These are phyloP conservation scores for Heliconius hewitsoni DNA, from an alignment of 1,140 invertebrate genomes.

Conservation along the genomic window DNA sequence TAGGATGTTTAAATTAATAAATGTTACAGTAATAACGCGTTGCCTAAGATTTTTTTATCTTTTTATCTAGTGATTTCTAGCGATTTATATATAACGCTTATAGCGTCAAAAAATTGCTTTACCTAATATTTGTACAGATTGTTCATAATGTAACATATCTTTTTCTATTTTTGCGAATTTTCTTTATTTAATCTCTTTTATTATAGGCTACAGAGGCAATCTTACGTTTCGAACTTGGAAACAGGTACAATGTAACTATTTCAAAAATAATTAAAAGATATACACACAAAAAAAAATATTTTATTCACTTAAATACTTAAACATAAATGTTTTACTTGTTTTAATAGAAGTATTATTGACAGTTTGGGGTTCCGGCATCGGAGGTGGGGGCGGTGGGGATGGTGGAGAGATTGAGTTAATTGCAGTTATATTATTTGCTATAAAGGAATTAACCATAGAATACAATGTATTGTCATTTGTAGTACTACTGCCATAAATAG, in stretches of 20 bases:
- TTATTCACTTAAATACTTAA: slow-evolving; percentile 52
- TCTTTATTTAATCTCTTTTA: not conserved
- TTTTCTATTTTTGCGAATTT: not conserved
- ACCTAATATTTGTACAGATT: too few relatives aligned
- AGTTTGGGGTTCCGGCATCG: slow-evolving; percentile 54
- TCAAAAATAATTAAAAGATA: not conserved
- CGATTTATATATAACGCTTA: too few relatives aligned
- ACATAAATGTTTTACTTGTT: slow-evolving; percentile 70
- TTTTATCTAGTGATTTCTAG: too few relatives aligned
- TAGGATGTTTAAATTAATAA: too few relatives aligned
- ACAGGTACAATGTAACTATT: too few relatives aligned
- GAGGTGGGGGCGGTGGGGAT: slow-evolving; percentile 64
- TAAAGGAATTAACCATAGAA: not conserved
- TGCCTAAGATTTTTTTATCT: too few relatives aligned
- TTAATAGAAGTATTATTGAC: slow-evolving; percentile 48
- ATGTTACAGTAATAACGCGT: too few relatives aligned
- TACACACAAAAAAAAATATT: not conserved
- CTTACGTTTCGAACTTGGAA: too few relatives aligned
- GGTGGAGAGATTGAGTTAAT: slow-evolving; percentile 22
- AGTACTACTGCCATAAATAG: slow-evolving; percentile 82
- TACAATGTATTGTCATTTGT: slow-evolving; percentile 32
- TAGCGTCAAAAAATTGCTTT: too few relatives aligned
- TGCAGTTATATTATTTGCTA: not conserved
- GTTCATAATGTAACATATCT: too few relatives aligned
- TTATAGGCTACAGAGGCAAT: too few relatives aligned